Percentiles rank a stretch among this genome's conserved stretches.
These are phyloP conservation scores for Protaetia brevitarsis DNA, from an alignment of 1,140 invertebrate genomes.

Conservation along the genomic window DNA sequence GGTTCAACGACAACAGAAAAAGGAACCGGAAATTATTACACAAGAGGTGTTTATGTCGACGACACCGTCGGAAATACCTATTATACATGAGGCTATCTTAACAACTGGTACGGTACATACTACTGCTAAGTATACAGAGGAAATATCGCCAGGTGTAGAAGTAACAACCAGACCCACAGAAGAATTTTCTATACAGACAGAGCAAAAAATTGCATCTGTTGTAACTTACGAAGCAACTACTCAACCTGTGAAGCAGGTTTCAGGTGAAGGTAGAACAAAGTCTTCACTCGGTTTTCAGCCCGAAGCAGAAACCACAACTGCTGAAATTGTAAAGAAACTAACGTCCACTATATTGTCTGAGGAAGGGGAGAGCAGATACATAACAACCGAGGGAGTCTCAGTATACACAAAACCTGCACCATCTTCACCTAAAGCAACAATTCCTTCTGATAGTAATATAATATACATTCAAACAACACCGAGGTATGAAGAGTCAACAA, in stretches of 20 bases:
- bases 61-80: background rate
- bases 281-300: background rate
- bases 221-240: background rate
- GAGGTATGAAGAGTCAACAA: background rate
- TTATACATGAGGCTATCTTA: background rate
- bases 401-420: no score
- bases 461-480: background rate
- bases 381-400: no score
- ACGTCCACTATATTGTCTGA: background rate
- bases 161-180: background rate
- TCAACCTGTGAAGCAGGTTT: background rate
- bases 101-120: background rate
- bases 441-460: background rate
- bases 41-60: background rate
- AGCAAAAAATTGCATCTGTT: background rate
- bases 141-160: background rate
- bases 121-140: background rate
- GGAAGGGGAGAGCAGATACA: no score
- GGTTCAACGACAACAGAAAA: background rate
- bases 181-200: background rate
- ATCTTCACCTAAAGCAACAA: no score
- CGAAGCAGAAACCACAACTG: background rate
- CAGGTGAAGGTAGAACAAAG: constrained; percentile 25
- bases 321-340: background rate
- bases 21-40: background rate